Evolutionary conservation across 2,113 vertebrate genomes (phyloP), one percentile per base, ranked within the genome.

Genomic region (Sarotherodon lohbergeri): DNA sequence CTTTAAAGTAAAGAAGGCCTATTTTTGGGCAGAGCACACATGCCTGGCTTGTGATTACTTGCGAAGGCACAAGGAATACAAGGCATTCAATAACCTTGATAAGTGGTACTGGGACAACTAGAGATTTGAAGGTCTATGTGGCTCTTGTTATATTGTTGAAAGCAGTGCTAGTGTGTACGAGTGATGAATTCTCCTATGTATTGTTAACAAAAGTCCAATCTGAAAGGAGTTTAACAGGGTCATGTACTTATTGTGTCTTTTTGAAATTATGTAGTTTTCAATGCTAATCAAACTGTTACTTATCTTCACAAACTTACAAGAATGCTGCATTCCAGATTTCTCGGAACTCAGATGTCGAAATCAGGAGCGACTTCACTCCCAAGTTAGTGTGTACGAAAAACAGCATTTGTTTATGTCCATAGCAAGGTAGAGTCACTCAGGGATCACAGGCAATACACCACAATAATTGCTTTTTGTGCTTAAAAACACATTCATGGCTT

Each of bases 11-110:
- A 98, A 97, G 94, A 97, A 98, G 94, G 96, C 97, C 41, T 96
- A 96, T 73, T 99, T 99, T 95, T 98, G 98, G 98, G 98, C 98
- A 85, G 98, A 99, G 91, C 98, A 99, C 10, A 98, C 98, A n/a
- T 99, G 98, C 90, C 94, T 98, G 90, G 98, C 98, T 71, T 99
- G 98, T 93, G 98, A 99, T 93, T 98, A 99, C 39, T 95, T 99
- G 82, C 97, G 95, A 94, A 97, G 97, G 96, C 98, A 99, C 94
- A 97, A 98, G 66, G 98, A 99, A 92, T 98, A 99, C 95, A 98
- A 97, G 85, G 97, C 97, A 4, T 96, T 98, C 91, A 97, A 97
- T 94, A 99, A 96, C 95, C 97, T 99, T 94, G 97, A 99, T 92
- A 99, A 98, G 95, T 99, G 98, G 98, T 99, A 98, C 96, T 99